Percentiles rank a stretch among this genome's conserved stretches.
Conservation (phyloP, 2,113 vertebrate genomes). For the Brachypodius melanocephalos region DNA sequence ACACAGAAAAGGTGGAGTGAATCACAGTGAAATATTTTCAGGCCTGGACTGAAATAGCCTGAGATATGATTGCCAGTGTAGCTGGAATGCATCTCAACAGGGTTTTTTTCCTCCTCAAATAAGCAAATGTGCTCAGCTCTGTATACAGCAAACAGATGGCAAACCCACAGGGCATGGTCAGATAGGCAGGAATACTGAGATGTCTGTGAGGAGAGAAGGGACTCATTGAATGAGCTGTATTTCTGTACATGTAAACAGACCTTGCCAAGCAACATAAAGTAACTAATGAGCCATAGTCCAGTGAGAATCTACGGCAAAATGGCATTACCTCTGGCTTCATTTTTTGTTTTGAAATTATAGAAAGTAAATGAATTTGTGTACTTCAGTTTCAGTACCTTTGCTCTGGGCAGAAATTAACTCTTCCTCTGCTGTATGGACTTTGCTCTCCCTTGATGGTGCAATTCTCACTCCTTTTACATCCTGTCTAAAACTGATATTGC, state of each 20-base stretch:
- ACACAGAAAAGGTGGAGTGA: not conserved
- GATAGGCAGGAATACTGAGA: constrained; percentile 1
- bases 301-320: not conserved
- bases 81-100: not conserved
- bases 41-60: not conserved
- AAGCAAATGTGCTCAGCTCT: not conserved
- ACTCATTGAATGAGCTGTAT: not conserved
- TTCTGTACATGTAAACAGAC: constrained; percentile 5
- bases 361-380: not conserved
- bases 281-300: constrained; percentile 11
- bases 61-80: not conserved
- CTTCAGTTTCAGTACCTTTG: not conserved
- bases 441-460: not conserved
- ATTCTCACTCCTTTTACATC: not conserved
- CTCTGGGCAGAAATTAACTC: not conserved
- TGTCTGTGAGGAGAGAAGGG: constrained; percentile 11
- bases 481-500: not conserved
- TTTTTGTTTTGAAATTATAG: not conserved
- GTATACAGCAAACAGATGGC: not conserved
- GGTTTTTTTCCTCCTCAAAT: not conserved
- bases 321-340: not conserved
- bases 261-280: constrained; percentile 10
- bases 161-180: constrained; percentile 1
- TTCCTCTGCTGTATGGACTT: not conserved
- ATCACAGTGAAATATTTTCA: not conserved